Base-by-base conservation (phyloP, 2,797 vertebrate genomes). In the Silurus aristotelis region DNA sequence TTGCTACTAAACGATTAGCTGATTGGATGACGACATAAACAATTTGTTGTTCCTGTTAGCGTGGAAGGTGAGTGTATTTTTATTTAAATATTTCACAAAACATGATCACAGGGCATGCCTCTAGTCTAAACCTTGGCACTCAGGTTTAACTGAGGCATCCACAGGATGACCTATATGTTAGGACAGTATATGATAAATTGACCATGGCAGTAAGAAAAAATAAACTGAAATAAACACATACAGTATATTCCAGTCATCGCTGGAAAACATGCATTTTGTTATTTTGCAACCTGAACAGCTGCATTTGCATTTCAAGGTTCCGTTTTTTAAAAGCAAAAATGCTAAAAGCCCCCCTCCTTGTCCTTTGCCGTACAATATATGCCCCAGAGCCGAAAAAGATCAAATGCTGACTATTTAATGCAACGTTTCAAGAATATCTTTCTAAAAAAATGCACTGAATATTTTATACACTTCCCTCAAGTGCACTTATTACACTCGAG, bases 401-500 rank as follows among this genome's bases (percentile, higher is more conserved):
- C 72, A 70, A 82, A 78, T 43, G 31, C 14, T 55, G 66, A 60
- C 78, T 76, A 52, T 76, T 82, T 71, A 77, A 61, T 82, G 72
- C 38, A 17, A 64, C 55, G 71, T 25, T 70, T 78, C 67, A 60
- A 72, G 56, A 76, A 73, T 56, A 76, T 38, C 61, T 46, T 46
- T 75, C 22, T 52, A 43, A 85, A 82, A 52, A 68, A 68, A 46
- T 60, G 17, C 71, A 17, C 27, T 82, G 84, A 82, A 85, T 82
- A 60, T 82, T 82, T 85, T 7, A 82, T 75, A n/a, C 17, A 9
- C 70, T 31, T 82, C 71, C 17, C 48, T 85, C 61, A 67, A 75
- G 60, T 67, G 61, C 70, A 76, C 79, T 82, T 85, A 82, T 85
- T 85, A 76, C 56, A 75, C 70, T 60, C 15, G 17, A 85, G 79